Base-by-base conservation (phyloP, 2,113 vertebrate genomes). In the Cephalopterus ornatus region DNA sequence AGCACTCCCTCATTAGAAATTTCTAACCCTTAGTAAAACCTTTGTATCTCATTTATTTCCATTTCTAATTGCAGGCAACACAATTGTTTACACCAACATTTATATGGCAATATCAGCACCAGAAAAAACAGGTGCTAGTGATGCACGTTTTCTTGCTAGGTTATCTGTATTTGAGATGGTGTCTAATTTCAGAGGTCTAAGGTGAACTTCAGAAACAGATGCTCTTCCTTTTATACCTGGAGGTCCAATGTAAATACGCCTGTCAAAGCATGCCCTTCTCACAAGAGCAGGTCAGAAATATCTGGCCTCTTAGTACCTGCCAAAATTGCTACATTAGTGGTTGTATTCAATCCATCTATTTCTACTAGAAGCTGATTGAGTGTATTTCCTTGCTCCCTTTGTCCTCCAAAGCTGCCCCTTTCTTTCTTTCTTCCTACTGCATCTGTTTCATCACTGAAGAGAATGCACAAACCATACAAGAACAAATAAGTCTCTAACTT, bases 401-500 rank as follows among this genome's bases (percentile, higher is more conserved):
- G 98, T 4, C 99, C 99, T 30, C 99, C 99, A 14, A 99, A 99
- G 97, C 99, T 99, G 24, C 98, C 98, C 33, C 98, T 97, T 66
- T 98, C 99, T 88, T 99, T 97, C 80, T 99, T 99, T 39, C 99
- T 98, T 22, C 99, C 99, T 42, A 99, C 98, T 0, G 98, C 98
- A 17, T 99, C 98, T 11, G 99, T 99, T 97, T 99, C 99, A n/a
- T 99, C 99, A 17, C 98, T 99, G 97, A 99, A 99, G 78, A 99
- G 99, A 97, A 99, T 99, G 94, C 98, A 99, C 2, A 98, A 99
- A 7, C 98, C 98, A 17, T 99, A 99, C 99, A 97, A 99, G 96
- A 55, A 98, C 97, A 76, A 99, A 99, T 49, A 99, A 98, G 78
- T 99, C 98, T 87, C 98, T 98, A 18, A 99, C 98, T 95, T 99